Conservation (phyloP, 2,888 invertebrate species). For the Amiota minor region DNA sequence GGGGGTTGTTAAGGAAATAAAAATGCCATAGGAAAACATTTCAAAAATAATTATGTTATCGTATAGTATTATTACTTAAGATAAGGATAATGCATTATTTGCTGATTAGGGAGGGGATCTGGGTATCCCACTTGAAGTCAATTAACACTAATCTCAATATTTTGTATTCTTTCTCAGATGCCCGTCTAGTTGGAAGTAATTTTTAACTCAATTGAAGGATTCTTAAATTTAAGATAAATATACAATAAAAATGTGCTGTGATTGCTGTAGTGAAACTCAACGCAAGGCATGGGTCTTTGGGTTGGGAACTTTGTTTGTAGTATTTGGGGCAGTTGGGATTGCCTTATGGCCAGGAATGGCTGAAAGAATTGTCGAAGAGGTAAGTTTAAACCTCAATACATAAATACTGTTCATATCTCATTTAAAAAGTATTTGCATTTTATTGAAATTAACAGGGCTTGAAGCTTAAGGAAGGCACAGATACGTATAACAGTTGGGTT, state of each 20-base stretch:
- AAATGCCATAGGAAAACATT: no score
- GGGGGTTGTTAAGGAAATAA: no score
- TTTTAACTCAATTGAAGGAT: no score
- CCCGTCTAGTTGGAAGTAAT: no score
- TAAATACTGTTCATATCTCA: neutral
- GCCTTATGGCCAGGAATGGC: constrained; percentile 67
- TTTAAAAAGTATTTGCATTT: neutral
- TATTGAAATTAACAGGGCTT: constrained; percentile 76
- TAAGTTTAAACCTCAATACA: constrained; percentile 46
- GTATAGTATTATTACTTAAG: no score
- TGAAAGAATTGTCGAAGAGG: constrained; percentile 60
- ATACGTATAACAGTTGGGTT: constrained; percentile 83
- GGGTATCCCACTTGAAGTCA: no score
- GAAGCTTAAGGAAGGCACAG: constrained; percentile 77
- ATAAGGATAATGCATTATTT: no score
- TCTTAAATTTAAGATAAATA: neutral
- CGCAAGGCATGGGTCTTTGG: constrained; percentile 72
- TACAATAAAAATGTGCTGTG: constrained; percentile 63
- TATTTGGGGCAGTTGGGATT: constrained; percentile 63
- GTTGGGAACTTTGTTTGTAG: constrained; percentile 60
- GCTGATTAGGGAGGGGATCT: no score
- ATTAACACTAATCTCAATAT: no score
- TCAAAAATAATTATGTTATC: no score
- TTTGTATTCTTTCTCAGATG: no score
- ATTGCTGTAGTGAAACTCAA: constrained; percentile 68